phyloP scores from a whole-genome alignment of 2,797 vertebrate species.

The Dromococcyx pavoninus region DNA sequence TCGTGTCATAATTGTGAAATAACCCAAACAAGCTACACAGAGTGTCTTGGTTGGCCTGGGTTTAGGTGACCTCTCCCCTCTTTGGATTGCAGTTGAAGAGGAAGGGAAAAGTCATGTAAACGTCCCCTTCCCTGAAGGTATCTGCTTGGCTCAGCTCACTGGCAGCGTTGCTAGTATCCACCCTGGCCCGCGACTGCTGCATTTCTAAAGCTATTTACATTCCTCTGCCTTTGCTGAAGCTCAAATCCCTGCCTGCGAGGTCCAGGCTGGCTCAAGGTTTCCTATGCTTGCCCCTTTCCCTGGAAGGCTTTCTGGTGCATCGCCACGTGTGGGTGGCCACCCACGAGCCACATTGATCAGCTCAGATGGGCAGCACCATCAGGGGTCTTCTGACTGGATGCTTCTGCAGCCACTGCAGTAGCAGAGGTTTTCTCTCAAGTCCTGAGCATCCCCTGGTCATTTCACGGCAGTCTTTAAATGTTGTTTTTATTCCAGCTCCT shows the following conservation, averaged over 20 bases:
- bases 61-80: background rate
- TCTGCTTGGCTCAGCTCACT: background rate
- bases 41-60: background rate
- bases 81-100: background rate
- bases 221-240: slow-evolving; percentile 13
- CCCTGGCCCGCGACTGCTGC: background rate
- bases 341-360: slow-evolving; percentile 11
- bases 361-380: background rate
- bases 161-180: background rate
- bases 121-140: background rate
- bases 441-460: background rate
- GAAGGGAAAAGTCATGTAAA: background rate
- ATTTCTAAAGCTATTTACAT: slow-evolving; percentile 55
- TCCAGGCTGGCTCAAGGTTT: background rate
- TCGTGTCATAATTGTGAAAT: background rate
- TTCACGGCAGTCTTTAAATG: background rate
- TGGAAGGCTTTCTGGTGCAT: background rate
- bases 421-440: background rate
- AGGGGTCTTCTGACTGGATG: background rate
- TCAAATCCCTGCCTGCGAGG: background rate
- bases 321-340: slow-evolving; percentile 3
- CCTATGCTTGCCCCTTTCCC: background rate
- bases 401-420: background rate
- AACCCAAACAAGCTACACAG: background rate
- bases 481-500: background rate